phyloP scores from a whole-genome alignment of 2,888 invertebrate genomes.

The Glyphotaelius pellucidus region DNA sequence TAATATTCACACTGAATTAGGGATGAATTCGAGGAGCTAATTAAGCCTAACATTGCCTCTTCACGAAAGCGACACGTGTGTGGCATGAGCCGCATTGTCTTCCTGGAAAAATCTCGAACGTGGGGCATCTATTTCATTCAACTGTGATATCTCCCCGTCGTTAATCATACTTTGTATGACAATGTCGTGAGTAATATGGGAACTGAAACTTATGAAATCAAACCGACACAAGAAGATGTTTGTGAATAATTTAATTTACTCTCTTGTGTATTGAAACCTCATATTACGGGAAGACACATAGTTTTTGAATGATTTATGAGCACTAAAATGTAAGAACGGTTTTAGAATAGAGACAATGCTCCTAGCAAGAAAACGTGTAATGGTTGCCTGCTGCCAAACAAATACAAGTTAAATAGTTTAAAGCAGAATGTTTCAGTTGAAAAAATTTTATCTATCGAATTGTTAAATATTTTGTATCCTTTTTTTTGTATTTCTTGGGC shows the following conservation, averaged over 20 bases:
- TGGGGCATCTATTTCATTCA: constrained; percentile 11
- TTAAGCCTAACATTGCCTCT: constrained; percentile 10
- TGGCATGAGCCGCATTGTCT: not conserved
- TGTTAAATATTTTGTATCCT: not conserved
- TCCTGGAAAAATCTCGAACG: not conserved
- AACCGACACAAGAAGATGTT: constrained; percentile 11
- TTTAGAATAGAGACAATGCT: not conserved
- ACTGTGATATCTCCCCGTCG: constrained; percentile 38
- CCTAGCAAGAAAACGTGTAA: not conserved
- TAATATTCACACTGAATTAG: constrained; percentile 32
- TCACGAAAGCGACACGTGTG: not conserved
- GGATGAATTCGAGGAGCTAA: not conserved
- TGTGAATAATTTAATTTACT: constrained; percentile 11
- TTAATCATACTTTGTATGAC: constrained; percentile 54
- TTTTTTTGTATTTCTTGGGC: no score
- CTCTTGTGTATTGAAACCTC: not conserved
- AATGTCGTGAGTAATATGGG: not conserved
- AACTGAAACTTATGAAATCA: constrained; percentile 54
- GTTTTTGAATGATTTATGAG: not conserved
- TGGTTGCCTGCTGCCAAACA: not conserved
- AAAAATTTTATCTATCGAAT: not conserved
- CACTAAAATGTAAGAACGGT: not conserved
- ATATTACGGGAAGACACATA: not conserved
- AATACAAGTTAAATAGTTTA: not conserved
- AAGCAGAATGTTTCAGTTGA: not conserved